phyloP scores from a whole-genome alignment of 2,888 invertebrate genomes.

The Meganola albula region DNA sequence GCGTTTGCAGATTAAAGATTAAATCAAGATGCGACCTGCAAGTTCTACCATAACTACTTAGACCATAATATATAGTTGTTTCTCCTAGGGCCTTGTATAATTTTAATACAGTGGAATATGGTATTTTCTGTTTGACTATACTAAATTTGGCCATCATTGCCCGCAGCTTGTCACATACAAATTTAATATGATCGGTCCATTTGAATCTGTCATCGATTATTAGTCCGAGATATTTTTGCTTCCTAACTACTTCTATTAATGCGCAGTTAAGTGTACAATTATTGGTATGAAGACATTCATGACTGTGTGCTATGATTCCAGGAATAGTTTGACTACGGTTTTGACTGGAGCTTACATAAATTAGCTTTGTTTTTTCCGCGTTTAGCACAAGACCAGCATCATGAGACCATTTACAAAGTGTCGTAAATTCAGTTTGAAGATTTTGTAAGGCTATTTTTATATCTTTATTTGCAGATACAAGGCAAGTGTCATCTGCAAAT shows the following conservation, averaged over 20 bases:
- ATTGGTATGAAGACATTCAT: slow-evolving; percentile 5
- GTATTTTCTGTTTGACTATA: too few species aligned
- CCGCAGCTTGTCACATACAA: too few species aligned
- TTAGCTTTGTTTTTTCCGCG: slow-evolving; percentile 13
- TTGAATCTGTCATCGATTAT: slow-evolving; percentile 11
- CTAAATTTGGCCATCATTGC: too few species aligned
- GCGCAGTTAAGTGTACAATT: background rate
- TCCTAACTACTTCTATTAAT: slow-evolving; percentile 2
- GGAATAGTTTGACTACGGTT: background rate
- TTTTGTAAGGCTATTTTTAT: slow-evolving; percentile 1
- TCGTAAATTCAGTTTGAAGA: slow-evolving; percentile 11
- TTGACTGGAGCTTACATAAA: slow-evolving; percentile 8
- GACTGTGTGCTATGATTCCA: slow-evolving; percentile 4
- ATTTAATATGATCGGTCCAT: too few species aligned
- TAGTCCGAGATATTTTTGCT: slow-evolving; percentile 12
- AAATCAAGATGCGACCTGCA: too few species aligned
- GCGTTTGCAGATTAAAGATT: too few species aligned
- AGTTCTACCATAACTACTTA: too few species aligned
- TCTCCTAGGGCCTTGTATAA: too few species aligned
- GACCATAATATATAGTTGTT: too few species aligned
- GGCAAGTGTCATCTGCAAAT: slow-evolving; percentile 18
- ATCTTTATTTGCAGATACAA: slow-evolving; percentile 15
- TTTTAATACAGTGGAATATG: too few species aligned
- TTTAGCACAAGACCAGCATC: slow-evolving; percentile 21
- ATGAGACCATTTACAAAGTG: slow-evolving; percentile 17